A percentile compares a stretch with the other conserved stretches of the same genome.
Evolutionary conservation across 2,888 invertebrate genomes (phyloP).

Genomic region (Apamea sordens): DNA sequence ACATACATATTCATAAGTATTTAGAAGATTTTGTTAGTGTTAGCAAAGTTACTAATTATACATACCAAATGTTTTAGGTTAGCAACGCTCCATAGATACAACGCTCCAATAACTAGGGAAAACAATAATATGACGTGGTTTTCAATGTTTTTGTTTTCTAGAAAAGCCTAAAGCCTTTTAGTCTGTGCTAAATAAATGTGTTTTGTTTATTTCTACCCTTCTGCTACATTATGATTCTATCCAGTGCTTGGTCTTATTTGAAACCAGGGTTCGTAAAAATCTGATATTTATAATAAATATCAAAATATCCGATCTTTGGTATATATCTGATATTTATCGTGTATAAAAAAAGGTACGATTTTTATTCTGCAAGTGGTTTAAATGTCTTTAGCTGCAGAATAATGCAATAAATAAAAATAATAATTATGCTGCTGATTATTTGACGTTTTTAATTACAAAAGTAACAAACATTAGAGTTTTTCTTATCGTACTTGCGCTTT

Average conservation of each 20-base stretch:
- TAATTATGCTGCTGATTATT: neutral
- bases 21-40: constrained; percentile 11
- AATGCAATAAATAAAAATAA: neutral
- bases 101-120: neutral
- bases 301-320: too few relatives aligned
- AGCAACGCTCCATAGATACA: neutral
- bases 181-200: neutral
- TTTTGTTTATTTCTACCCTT: neutral
- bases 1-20: constrained; percentile 28
- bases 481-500: too few relatives aligned
- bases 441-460: neutral
- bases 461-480: too few relatives aligned
- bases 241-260: neutral
- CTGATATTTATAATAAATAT: too few relatives aligned
- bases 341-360: neutral
- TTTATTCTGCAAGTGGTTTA: too few relatives aligned
- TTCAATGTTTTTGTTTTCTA: neutral
- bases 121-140: neutral
- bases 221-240: neutral
- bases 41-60: constrained; percentile 13
- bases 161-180: neutral
- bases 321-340: neutral
- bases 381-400: neutral
- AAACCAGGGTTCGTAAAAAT: too few relatives aligned
- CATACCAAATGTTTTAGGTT: constrained; percentile 8